Evolutionary conservation across 2,797 vertebrate genomes (phyloP).

Genomic region (Spinibarbus caldwelli): DNA sequence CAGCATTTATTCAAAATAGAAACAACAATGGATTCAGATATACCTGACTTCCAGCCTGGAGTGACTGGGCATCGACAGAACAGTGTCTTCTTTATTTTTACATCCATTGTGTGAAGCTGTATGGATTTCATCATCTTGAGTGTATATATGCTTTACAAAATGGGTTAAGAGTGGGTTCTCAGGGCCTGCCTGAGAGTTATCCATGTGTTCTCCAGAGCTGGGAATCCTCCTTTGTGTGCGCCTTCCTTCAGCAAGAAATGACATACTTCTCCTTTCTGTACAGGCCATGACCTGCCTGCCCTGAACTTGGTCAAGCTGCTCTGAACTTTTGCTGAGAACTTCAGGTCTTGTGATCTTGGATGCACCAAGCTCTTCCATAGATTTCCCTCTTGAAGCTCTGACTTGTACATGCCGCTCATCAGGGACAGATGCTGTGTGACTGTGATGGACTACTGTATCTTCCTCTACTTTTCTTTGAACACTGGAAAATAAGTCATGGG

Average conservation of each 20-base stretch:
- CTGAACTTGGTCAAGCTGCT: constrained; percentile 76
- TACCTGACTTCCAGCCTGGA: constrained; percentile 59
- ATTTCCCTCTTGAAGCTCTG: constrained; percentile 76
- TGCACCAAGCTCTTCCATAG: constrained; percentile 79
- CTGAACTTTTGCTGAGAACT: constrained; percentile 78
- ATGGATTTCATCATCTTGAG: constrained; percentile 36
- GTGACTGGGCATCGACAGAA: constrained; percentile 46
- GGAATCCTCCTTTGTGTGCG: constrained; percentile 61
- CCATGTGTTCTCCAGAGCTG: constrained; percentile 11
- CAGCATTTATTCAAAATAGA: no score
- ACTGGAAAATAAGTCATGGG: constrained; percentile 61
- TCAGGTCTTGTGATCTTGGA: constrained; percentile 62
- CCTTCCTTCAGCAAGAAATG: constrained; percentile 59
- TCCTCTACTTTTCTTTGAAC: constrained; percentile 58
- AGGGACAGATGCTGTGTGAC: constrained; percentile 27
- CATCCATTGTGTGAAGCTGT: constrained; percentile 60
- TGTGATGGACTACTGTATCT: constrained; percentile 18
- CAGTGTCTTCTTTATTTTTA: constrained; percentile 60
- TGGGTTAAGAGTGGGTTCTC: constrained; percentile 17
- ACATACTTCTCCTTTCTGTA: constrained; percentile 57
- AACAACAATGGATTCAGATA: background rate
- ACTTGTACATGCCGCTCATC: constrained; percentile 65
- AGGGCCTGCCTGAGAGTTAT: background rate
- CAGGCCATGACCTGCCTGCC: constrained; percentile 26
- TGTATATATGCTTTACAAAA: constrained; percentile 36